Evolutionary conservation across 2,888 invertebrate genomes (phyloP).

Genomic region (Lobophora halterata): DNA sequence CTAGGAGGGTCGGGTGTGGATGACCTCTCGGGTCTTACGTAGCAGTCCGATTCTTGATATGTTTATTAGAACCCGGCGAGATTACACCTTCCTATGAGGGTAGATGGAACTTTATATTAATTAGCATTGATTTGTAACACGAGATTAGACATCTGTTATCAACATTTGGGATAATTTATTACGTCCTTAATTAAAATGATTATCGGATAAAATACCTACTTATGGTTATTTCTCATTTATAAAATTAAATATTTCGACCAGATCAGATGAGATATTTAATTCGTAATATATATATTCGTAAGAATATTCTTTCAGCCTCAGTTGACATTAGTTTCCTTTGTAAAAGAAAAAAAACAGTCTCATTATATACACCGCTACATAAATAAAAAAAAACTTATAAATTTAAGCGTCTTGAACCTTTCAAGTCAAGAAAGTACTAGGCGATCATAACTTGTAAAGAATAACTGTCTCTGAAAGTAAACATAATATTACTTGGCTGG

Average conservation of each 20-base stretch:
- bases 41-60: slow-evolving; percentile 56
- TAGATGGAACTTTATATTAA: slow-evolving; percentile 38
- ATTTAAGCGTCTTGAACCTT: slow-evolving; percentile 15
- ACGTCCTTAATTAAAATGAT: no score
- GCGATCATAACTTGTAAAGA: slow-evolving; percentile 6
- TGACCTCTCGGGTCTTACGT: slow-evolving; percentile 38
- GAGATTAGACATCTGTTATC: no score
- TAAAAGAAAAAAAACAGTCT: no score
- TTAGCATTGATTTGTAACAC: slow-evolving; percentile 23
- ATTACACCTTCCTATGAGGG: slow-evolving; percentile 42
- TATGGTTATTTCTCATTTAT: no score
- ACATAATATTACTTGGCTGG: not conserved
- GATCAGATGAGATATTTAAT: no score
- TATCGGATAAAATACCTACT: no score
- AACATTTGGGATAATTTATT: no score
- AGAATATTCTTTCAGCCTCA: no score
- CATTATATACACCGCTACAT: no score
- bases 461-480: not conserved
- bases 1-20: slow-evolving; percentile 23
- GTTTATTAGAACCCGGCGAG: slow-evolving; percentile 57
- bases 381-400: slow-evolving; percentile 23
- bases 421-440: slow-evolving; percentile 13
- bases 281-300: no score
- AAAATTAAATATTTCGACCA: no score
- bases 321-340: no score